Conservation (phyloP, 2,113 vertebrate species). For the Cariama cristata region DNA sequence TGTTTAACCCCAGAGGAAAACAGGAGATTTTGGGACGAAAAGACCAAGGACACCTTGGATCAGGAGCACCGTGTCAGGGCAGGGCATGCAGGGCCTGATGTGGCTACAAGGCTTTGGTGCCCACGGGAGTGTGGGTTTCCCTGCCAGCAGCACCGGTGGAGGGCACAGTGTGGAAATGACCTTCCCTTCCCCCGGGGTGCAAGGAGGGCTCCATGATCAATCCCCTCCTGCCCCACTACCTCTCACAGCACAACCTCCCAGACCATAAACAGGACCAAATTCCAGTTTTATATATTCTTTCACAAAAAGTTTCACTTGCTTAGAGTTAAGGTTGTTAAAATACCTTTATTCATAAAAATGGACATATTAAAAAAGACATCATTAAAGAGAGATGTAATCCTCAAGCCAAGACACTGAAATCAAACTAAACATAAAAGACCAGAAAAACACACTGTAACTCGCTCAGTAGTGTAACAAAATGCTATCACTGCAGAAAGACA, state of each 20-base stretch:
- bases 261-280: background rate
- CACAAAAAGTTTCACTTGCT: background rate
- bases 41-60: background rate
- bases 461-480: constrained; percentile 6
- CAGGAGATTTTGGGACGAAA: background rate
- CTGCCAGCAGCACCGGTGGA: background rate
- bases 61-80: background rate
- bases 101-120: background rate
- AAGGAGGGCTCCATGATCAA: background rate
- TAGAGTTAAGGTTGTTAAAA: background rate
- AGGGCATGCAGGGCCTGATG: background rate
- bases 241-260: background rate
- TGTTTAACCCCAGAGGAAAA: background rate
- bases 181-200: background rate
- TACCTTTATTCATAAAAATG: background rate
- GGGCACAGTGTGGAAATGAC: background rate
- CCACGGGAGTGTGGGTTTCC: background rate
- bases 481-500: constrained; percentile 24
- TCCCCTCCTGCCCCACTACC: background rate
- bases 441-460: background rate
- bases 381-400: background rate
- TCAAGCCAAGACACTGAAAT: background rate
- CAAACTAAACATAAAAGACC: constrained; percentile 9
- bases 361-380: background rate
- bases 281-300: background rate